Conservation (phyloP, 2,888 invertebrate genomes). For the Eupithecia abbreviata region DNA sequence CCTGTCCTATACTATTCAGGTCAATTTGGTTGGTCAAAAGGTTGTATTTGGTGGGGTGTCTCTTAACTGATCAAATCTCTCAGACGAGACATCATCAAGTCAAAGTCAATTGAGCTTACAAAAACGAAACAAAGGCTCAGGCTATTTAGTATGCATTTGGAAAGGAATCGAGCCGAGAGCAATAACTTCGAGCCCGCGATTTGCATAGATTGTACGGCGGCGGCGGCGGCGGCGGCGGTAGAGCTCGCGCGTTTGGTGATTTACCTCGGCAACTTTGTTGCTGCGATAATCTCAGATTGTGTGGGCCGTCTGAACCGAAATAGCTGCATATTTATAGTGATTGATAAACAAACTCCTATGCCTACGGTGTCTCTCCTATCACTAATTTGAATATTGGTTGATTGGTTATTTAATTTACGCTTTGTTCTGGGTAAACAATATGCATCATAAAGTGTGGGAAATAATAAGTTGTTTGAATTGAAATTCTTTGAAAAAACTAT, state of each 20-base stretch:
- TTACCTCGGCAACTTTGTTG: conserved; percentile 57
- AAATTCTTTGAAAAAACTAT: conserved; percentile 16
- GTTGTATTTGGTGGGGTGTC: neutral
- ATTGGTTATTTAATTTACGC: neutral
- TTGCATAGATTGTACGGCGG: conserved; percentile 80
- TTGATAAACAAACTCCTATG: neutral
- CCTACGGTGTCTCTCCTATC: neutral
- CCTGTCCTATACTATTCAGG: too few relatives aligned
- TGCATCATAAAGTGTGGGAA: neutral
- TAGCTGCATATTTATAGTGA: conserved; percentile 9
- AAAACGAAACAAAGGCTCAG: conserved; percentile 70
- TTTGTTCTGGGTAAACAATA: neutral
- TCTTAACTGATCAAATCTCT: conserved; percentile 32
- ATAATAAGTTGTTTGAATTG: conserved; percentile 5
- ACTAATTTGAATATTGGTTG: neutral
- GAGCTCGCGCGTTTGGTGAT: conserved; percentile 69
- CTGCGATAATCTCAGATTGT: conserved; percentile 29
- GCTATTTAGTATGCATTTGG: conserved; percentile 82
- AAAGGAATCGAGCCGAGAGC: conserved; percentile 82
- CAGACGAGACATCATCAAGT: conserved; percentile 56
- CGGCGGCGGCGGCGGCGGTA: conserved; percentile 45
- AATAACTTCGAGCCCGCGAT: conserved; percentile 80
- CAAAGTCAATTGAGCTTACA: conserved; percentile 55
- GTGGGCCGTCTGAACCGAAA: conserved; percentile 17
- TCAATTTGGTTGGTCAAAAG: too few relatives aligned